Conservation (phyloP, 2,888 invertebrate genomes). For the Pollenia griseotomentosa region DNA sequence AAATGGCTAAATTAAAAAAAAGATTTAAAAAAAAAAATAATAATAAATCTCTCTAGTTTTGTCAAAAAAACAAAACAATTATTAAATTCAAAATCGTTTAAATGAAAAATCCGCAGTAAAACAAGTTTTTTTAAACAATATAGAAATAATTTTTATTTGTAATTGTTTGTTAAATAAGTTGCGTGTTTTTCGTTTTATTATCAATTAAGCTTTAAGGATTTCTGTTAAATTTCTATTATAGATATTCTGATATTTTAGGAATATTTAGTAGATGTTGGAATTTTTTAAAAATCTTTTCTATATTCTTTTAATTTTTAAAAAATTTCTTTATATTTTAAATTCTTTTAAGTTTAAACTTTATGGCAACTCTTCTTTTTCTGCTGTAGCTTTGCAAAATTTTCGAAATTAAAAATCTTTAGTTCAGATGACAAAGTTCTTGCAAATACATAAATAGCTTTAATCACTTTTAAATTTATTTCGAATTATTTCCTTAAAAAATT, state of each 20-base stretch:
- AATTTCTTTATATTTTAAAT: not conserved
- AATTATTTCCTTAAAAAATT: too few relatives aligned
- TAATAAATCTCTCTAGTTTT: not conserved
- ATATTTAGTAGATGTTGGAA: conserved; percentile 26
- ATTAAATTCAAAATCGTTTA: conserved; percentile 2
- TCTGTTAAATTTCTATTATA: conserved; percentile 72
- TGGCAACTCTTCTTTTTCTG: too few relatives aligned
- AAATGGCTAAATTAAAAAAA: conserved; percentile 79
- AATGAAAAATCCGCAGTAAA: too few relatives aligned
- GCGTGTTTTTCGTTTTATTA: not conserved
- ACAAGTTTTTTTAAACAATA: too few relatives aligned
- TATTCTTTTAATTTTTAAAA: not conserved
- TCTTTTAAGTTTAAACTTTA: not conserved
- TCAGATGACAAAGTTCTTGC: too few relatives aligned
- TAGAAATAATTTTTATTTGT: not conserved
- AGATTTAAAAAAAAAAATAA: conserved; percentile 42
- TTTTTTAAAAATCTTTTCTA: conserved; percentile 1
- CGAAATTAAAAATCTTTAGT: too few relatives aligned
- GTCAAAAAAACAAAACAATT: not conserved
- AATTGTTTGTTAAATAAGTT: conserved; percentile 23
- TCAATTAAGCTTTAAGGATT: conserved; percentile 39
- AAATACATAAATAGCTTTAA: too few relatives aligned
- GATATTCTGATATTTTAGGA: conserved; percentile 60
- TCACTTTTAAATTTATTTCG: too few relatives aligned
- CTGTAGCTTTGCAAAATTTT: too few relatives aligned